Percentiles rank a stretch among this genome's conserved stretches.
Evolutionary conservation across 2,797 vertebrate genomes (phyloP).

Genomic region (Neosalanx taihuensis): DNA sequence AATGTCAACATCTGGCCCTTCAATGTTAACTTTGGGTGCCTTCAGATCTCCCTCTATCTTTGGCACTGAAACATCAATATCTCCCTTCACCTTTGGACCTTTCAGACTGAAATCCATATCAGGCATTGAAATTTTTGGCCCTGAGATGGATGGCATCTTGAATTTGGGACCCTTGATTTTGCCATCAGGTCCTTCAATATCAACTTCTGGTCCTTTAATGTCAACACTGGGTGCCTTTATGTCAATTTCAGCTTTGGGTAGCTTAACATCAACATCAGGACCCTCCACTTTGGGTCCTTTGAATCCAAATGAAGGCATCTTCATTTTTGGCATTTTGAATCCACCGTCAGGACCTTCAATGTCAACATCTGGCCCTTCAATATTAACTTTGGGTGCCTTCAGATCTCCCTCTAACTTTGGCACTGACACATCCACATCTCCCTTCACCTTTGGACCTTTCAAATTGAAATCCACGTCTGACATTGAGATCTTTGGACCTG

Average conservation of each 20-base stretch:
- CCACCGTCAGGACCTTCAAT: conserved; percentile 1
- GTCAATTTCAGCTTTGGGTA: conserved; percentile 48
- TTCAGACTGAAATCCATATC: background rate
- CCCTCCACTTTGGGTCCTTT: conserved; percentile 9
- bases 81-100: conserved; percentile 1
- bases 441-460: conserved; percentile 47
- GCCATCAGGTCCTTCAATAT: conserved; percentile 38
- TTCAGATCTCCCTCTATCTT: conserved; percentile 39
- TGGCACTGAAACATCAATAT: background rate
- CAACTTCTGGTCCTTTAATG: conserved; percentile 23
- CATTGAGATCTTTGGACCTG: background rate
- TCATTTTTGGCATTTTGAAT: conserved; percentile 48
- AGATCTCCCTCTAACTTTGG: conserved; percentile 8
- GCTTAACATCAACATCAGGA: background rate
- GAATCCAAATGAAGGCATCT: background rate
- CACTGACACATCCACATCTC: background rate
- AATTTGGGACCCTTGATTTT: conserved; percentile 40
- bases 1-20: conserved; percentile 53
- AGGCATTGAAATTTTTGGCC: background rate
- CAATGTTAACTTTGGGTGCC: conserved; percentile 35
- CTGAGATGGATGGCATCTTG: conserved; percentile 1
- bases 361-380: conserved; percentile 55
- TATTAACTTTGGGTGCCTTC: conserved; percentile 8
- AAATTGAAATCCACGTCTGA: conserved; percentile 72
- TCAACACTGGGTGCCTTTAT: conserved; percentile 50